Evolutionary conservation across 2,797 vertebrate species (phyloP), one percentile per base, ranked within the genome.

Genomic region (Scolopax rusticola): DNA sequence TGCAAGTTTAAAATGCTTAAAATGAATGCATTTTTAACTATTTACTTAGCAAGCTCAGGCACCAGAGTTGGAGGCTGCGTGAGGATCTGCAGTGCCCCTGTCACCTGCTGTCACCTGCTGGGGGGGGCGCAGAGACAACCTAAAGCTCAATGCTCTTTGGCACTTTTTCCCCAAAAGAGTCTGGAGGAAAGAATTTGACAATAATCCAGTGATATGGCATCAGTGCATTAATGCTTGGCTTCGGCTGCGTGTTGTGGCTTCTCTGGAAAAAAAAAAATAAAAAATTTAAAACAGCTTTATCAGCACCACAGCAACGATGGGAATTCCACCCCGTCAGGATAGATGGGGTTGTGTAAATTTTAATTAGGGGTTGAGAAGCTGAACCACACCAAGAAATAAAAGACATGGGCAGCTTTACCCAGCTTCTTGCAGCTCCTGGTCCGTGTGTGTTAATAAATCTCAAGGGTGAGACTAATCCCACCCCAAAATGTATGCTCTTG

Each of bases 391-490:
- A 60, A 54, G 82, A 70, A 83, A 56, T 80, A 64, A 48, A 53
- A 53, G 23, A 43, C 27, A 15, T 43, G 40, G 69, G 53, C 86
- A 90, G 80, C 88, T 86, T 83, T 71, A 87, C 79, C 63, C 73
- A 69, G 7, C 64, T 63, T 32, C 75, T 78, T 82, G 80, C 74
- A 20, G 32, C 84, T 97, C 89, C 73, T 67, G 86, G 85, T 92
- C 69, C 67, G 15, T 51, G 7, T 11, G 18, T 2, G 8, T 65
- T 80, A 70, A 93, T 87, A 71, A 93, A 70, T 92, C 68, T 61
- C 60, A 73, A 71, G 59, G 41, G 87, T 87, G 93, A 80, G 88
- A 87, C 76, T 47, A 60, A 45, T 27, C 78, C 77, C 68, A 75
- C 20, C 89, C 60, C 76, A 65, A 87, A 84, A 77, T 51, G 30